Evolutionary conservation across 1,140 invertebrate genomes (phyloP).

Genomic region (Anthonomus grandis): DNA sequence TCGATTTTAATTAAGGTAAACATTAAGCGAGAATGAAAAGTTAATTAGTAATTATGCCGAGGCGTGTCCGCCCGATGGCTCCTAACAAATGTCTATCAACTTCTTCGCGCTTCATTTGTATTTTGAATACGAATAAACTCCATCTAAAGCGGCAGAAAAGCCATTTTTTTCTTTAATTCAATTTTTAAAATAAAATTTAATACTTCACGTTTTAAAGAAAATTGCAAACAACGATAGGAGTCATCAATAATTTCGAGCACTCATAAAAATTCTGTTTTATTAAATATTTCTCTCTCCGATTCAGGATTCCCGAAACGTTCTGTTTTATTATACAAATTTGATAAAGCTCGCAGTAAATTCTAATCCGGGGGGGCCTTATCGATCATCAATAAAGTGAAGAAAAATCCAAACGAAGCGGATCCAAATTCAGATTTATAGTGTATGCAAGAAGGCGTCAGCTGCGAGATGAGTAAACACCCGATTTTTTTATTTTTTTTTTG

Average conservation of each 20-base stretch:
- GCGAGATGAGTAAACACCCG: constrained; percentile 29
- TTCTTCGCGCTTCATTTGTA: too few relatives aligned
- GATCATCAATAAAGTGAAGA: constrained; percentile 20
- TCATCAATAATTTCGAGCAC: too few relatives aligned
- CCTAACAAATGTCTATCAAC: constrained; percentile 9
- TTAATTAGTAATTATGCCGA: constrained; percentile 12
- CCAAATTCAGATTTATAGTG: constrained; percentile 28
- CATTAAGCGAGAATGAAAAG: constrained; percentile 14
- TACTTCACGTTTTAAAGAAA: too few relatives aligned
- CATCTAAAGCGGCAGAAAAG: too few relatives aligned
- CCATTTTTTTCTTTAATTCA: too few relatives aligned
- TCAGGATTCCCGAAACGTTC: too few relatives aligned
- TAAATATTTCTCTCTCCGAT: too few relatives aligned
- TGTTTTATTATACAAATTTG: constrained; percentile 10
- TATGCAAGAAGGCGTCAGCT: constrained; percentile 32
- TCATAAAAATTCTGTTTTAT: too few relatives aligned
- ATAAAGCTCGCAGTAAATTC: constrained; percentile 9
- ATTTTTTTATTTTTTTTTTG: constrained; percentile 28
- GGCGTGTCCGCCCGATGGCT: constrained; percentile 6
- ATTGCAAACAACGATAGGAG: too few relatives aligned
- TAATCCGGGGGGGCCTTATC: constrained; percentile 11
- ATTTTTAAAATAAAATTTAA: too few relatives aligned
- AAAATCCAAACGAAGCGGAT: constrained; percentile 18
- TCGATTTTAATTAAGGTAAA: constrained; percentile 14
- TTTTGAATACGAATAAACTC: too few relatives aligned